phyloP scores from a whole-genome alignment of 2,888 invertebrate species.

The Mystacides longicornis region DNA sequence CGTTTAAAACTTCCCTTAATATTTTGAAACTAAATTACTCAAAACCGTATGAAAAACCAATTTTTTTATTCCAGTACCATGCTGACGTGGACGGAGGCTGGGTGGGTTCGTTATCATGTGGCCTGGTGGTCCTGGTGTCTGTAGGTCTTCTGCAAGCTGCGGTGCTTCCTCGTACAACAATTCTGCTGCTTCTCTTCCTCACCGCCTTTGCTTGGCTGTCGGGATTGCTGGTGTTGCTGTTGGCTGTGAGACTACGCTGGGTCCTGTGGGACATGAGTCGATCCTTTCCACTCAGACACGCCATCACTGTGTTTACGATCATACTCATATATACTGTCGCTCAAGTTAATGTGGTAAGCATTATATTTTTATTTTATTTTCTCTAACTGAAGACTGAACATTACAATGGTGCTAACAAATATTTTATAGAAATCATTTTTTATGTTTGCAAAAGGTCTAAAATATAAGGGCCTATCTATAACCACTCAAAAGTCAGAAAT shows the following conservation, averaged over 20 bases:
- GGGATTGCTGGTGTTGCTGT: constrained; percentile 72
- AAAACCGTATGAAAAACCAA: no score
- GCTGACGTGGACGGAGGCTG: constrained; percentile 80
- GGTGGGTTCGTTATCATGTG: constrained; percentile 73
- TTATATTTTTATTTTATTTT: no score
- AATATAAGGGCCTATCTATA: no score
- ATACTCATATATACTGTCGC: constrained; percentile 82
- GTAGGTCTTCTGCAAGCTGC: constrained; percentile 70
- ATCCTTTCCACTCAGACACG: constrained; percentile 73
- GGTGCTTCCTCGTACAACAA: constrained; percentile 76
- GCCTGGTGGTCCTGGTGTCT: constrained; percentile 66
- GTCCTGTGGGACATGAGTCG: constrained; percentile 82
- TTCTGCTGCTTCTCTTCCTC: constrained; percentile 75
- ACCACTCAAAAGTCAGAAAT: no score
- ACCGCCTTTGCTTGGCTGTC: constrained; percentile 89
- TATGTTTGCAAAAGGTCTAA: no score
- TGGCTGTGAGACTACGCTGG: constrained; percentile 76
- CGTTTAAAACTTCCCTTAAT: no score
- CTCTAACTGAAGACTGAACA: no score
- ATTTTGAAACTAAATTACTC: no score
- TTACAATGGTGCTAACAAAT: no score
- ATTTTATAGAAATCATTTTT: no score
- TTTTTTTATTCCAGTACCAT: constrained; percentile 61
- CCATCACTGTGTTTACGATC: constrained; percentile 81
- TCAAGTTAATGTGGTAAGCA: constrained; percentile 87